A percentile compares a stretch with the other conserved stretches of the same genome.
phyloP scores from a whole-genome alignment of 37 sponge, comb jelly and placozoan species.

The Bolinopsis microptera region DNA sequence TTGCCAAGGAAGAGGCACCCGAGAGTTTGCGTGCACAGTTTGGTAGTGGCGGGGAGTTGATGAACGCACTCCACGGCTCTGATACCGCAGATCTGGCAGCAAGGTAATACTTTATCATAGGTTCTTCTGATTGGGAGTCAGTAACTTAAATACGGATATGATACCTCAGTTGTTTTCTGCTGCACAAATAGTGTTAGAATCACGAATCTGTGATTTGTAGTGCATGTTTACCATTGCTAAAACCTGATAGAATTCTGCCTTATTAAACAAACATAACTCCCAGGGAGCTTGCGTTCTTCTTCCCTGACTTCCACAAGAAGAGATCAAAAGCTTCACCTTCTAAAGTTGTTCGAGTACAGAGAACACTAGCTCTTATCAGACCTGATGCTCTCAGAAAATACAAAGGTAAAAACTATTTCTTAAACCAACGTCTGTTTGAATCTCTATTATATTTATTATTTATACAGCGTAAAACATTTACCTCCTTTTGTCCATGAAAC shows the following conservation, averaged over 20 bases:
- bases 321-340: constrained; percentile 59
- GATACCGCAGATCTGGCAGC: constrained; percentile 85
- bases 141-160: too few species aligned
- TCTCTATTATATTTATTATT: neutral
- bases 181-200: too few species aligned
- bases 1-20: constrained; percentile 84
- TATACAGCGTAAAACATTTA: neutral
- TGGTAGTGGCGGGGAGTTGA: constrained; percentile 75
- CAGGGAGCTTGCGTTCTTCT: constrained; percentile 97
- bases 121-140: too few species aligned
- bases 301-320: constrained; percentile 78
- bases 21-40: constrained; percentile 88
- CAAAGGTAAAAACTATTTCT: constrained; percentile 78
- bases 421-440: too few species aligned
- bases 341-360: constrained; percentile 77
- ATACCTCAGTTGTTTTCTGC: too few species aligned
- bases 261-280: neutral
- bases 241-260: too few species aligned
- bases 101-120: constrained; percentile 66
- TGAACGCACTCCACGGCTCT: constrained; percentile 96
- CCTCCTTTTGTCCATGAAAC: too few species aligned
- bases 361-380: constrained; percentile 92
- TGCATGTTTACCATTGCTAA: too few species aligned
- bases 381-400: constrained; percentile 81
- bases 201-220: too few species aligned